Evolutionary conservation across 35 echinoderm and acorn worm species (phyloP).

Genomic region (Amphiura filiformis): DNA sequence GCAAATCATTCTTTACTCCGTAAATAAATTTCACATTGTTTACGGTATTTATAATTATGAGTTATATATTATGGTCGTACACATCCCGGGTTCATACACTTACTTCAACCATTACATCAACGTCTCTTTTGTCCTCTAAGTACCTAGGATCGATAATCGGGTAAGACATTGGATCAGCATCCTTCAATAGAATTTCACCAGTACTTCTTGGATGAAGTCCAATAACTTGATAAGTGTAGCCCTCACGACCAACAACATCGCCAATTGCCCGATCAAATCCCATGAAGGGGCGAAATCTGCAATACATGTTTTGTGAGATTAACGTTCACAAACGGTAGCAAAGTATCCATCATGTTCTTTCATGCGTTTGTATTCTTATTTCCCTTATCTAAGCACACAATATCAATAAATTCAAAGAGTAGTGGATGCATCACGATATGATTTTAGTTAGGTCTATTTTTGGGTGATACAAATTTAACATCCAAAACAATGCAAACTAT

Average conservation of each 20-base stretch:
- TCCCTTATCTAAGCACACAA: no score
- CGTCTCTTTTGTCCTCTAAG: not conserved
- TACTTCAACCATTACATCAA: not conserved
- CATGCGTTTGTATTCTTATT: no score
- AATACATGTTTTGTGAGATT: no score
- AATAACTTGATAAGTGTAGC: not conserved
- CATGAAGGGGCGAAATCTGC: not conserved
- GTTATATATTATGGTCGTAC: not conserved
- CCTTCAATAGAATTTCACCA: not conserved
- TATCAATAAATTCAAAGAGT: no score
- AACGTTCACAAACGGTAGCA: no score
- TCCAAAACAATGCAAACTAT: no score
- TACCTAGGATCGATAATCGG: not conserved
- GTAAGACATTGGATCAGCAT: not conserved
- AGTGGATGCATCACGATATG: no score
- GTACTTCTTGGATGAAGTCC: not conserved
- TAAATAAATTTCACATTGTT: not conserved
- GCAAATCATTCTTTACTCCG: no score
- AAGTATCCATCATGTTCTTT: no score
- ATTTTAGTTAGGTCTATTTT: no score
- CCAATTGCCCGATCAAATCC: not conserved
- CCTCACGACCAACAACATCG: not conserved
- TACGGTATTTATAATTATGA: not conserved
- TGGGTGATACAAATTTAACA: no score
- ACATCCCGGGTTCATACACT: not conserved